Evolutionary conservation across 2,797 vertebrate genomes (phyloP).

Genomic region (Syncerus caffer): DNA sequence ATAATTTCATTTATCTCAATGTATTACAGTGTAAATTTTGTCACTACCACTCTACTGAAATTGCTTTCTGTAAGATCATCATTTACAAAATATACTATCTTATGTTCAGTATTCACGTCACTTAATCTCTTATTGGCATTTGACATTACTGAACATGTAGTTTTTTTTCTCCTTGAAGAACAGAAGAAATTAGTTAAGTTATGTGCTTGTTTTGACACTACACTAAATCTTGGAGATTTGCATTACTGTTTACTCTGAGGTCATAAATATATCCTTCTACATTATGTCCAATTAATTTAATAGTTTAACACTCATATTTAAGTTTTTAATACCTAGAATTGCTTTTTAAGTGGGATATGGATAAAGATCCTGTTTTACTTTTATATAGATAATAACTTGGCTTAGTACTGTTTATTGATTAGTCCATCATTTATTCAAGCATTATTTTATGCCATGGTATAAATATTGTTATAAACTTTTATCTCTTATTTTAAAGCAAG

Average conservation of each 20-base stretch:
- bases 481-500: constrained; percentile 34
- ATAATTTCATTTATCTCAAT: background rate
- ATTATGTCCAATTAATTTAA: background rate
- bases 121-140: background rate
- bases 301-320: background rate
- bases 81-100: background rate
- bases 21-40: background rate
- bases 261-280: background rate
- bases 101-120: background rate
- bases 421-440: background rate
- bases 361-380: background rate
- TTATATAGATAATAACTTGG: background rate
- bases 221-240: background rate
- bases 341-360: background rate
- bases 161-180: background rate
- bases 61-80: background rate
- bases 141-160: background rate
- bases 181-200: background rate
- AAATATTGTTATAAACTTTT: background rate
- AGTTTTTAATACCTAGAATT: background rate
- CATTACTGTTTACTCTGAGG: background rate
- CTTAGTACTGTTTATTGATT: background rate
- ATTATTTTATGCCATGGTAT: background rate
- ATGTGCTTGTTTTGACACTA: background rate
- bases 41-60: background rate